Evolutionary conservation across 1,140 invertebrate genomes (phyloP), one percentile per base, ranked within the genome.

Genomic region (Rhagoletis pomonella): DNA sequence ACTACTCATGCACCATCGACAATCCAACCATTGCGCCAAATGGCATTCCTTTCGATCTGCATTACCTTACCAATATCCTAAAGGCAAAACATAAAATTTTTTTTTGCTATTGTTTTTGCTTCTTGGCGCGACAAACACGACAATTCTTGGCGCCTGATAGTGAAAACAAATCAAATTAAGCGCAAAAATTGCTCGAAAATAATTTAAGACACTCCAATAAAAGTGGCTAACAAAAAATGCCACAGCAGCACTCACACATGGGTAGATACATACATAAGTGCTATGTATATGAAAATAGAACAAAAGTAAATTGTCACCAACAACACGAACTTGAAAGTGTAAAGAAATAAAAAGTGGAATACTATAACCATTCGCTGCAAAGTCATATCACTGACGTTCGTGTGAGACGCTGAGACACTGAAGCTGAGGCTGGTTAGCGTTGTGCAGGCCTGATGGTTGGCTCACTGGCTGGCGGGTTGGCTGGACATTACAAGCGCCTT

Each of bases 151-250:
- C 90, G 90, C 91, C 91, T 90, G 90, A 91, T 91, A 91, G 91
- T 89, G 89, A 89, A 89, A 89, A 88, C 89, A 91, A 91, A 91
- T 91, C 89, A 90, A 91, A 90, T 91, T 89, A 91, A 91, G 55
- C 10, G 55, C 86, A 87, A 73, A 87, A 87, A 87, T 81, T 81
- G 73, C 47, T 9, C 73, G 73, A 50, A 81, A 81, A 81, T 81
- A 81, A 81, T 81, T 81, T 81, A 81, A 81, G 47, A 81, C 73
- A 81, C 44, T 81, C 47, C 44, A 81, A 81, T 55, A 81, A 81
- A 81, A 14, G 73, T 55, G 47, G 19, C 44, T n/a, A 81, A 29
- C 2, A 55, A 55, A 81, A 73, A 73, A 73, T 47, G 69, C 42
- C 9, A 73, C 69, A 73, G 6, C 47, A 19, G 29, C n/a, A 29